Conservation (phyloP, 2,113 vertebrate genomes). For the Hippocampus abdominalis region DNA sequence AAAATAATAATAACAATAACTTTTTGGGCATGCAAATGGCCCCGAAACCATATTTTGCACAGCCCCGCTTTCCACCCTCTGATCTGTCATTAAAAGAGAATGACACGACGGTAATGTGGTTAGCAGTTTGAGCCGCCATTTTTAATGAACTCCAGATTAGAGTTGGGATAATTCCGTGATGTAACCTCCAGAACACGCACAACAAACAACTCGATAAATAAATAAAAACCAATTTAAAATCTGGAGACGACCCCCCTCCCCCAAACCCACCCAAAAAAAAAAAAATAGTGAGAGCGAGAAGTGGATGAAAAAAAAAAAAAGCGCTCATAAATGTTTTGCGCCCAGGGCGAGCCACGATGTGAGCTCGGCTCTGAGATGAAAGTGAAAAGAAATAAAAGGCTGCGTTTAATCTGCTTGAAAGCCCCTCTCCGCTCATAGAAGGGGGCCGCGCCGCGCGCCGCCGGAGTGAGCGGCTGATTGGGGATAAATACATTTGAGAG, state of each 20-base stretch:
- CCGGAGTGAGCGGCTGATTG: conserved; percentile 89
- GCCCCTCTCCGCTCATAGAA: conserved; percentile 83
- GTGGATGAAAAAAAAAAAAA: conserved; percentile 47
- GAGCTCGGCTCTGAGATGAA: conserved; percentile 97
- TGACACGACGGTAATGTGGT: conserved; percentile 28
- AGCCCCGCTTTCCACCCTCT: background rate
- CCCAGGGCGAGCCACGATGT: conserved; percentile 83
- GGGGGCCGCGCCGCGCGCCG: conserved; percentile 89
- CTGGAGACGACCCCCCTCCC: conserved; percentile 60
- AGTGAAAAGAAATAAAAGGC: conserved; percentile 98
- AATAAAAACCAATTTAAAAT: conserved; percentile 77
- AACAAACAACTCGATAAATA: conserved; percentile 76
- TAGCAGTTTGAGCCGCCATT: conserved; percentile 35
- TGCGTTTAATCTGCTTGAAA: conserved; percentile 99
- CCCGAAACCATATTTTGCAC: background rate
- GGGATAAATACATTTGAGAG: conserved; percentile 96
- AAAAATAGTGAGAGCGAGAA: conserved; percentile 16
- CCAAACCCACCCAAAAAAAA: conserved; percentile 29
- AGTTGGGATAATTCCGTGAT: conserved; percentile 58
- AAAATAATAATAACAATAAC: background rate
- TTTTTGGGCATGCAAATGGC: conserved; percentile 8
- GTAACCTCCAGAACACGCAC: conserved; percentile 61
- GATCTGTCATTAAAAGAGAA: conserved; percentile 24
- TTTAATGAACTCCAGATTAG: conserved; percentile 52
- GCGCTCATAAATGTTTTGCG: conserved; percentile 85